phyloP scores from a whole-genome alignment of 2,888 invertebrate species.

The Tromatobia lineatoria region DNA sequence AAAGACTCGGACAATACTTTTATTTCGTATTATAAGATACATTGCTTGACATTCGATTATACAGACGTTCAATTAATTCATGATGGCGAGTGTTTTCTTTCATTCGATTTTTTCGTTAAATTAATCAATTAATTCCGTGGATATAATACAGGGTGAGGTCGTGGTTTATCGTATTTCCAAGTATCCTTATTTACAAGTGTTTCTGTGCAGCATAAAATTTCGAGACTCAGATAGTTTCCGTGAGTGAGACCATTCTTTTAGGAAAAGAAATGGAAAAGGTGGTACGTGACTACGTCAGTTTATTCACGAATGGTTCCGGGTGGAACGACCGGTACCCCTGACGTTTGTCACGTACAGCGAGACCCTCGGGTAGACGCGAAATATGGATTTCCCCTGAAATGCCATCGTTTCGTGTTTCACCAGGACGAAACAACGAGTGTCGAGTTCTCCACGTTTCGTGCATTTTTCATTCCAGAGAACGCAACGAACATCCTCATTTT shows the following conservation, averaged over 20 bases:
- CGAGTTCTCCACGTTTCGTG: constrained; percentile 3
- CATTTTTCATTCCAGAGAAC: constrained; percentile 23
- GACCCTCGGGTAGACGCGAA: constrained; percentile 49
- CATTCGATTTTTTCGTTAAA: constrained; percentile 67
- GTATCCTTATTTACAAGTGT: constrained; percentile 62
- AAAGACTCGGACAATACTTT: constrained; percentile 72
- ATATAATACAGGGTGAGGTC: constrained; percentile 74
- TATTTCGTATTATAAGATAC: constrained; percentile 83
- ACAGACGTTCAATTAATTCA: constrained; percentile 83
- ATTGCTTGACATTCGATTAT: constrained; percentile 84
- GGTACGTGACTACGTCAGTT: constrained; percentile 43
- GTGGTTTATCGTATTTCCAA: constrained; percentile 59
- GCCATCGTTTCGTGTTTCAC: constrained; percentile 29
- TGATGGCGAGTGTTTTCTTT: constrained; percentile 65
- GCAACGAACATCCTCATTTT: constrained; percentile 1
- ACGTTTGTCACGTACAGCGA: constrained; percentile 57
- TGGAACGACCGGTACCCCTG: constrained; percentile 35
- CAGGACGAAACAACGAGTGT: constrained; percentile 26
- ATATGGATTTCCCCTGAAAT: constrained; percentile 54
- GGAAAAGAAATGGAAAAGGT: constrained; percentile 27
- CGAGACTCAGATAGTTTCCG: constrained; percentile 49
- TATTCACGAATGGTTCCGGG: constrained; percentile 40
- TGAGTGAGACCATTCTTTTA: constrained; percentile 36
- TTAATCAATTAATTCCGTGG: constrained; percentile 59
- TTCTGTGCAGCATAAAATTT: constrained; percentile 44